A percentile compares a stretch with the other conserved stretches of the same genome.
These are phyloP conservation scores for Sebastolobus altivelis DNA, from an alignment of 2,797 vertebrate species.

Conservation along the genomic window DNA sequence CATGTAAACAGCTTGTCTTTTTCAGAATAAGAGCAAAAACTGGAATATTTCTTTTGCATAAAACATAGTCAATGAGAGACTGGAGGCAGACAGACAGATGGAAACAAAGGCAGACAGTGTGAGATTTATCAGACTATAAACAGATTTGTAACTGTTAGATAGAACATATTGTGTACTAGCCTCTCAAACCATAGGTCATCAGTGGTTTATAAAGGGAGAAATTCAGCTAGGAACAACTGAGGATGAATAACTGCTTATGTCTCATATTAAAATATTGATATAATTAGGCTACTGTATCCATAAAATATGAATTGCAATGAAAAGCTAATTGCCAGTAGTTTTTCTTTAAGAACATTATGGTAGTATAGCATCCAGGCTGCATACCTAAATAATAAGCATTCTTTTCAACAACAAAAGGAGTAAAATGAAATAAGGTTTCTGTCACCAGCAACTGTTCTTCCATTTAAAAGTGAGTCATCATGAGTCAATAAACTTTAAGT, in stretches of 20 bases:
- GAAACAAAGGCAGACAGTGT: constrained; percentile 1
- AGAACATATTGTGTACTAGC: not conserved
- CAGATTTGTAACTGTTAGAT: not conserved
- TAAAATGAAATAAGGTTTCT: not conserved
- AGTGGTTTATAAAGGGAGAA: no score
- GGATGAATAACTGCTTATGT: not conserved
- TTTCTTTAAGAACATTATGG: not conserved
- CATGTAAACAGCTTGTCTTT: no score
- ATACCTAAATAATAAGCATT: not conserved
- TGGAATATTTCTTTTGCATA: no score
- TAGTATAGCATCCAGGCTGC: no score
- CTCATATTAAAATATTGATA: not conserved
- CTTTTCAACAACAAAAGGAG: not conserved
- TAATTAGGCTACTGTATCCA: not conserved
- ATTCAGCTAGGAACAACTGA: not conserved
- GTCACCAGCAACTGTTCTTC: not conserved
- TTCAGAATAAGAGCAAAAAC: no score
- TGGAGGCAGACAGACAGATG: not conserved
- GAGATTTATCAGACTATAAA: not conserved
- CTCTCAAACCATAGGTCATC: not conserved
- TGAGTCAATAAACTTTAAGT: not conserved
- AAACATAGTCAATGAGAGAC: no score
- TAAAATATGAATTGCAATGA: not conserved
- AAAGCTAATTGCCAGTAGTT: not conserved
- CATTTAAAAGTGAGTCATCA: constrained; percentile 2